Conservation (phyloP, 2,888 invertebrate species). For the Tineola bisselliella region DNA sequence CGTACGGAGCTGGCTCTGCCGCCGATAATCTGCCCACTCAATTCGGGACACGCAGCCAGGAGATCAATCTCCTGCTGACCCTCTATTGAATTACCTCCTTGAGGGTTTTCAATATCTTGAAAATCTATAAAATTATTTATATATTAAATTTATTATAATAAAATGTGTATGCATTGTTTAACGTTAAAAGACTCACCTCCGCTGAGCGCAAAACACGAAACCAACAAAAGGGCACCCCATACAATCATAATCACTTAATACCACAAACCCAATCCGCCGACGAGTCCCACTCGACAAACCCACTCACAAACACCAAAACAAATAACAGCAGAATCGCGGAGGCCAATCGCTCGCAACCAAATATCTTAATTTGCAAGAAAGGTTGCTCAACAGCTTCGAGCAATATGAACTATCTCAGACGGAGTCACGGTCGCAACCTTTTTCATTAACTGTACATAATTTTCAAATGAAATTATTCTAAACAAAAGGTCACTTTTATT, state of each 20-base stretch:
- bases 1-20: slow-evolving; percentile 48
- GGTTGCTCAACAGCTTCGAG: slow-evolving; percentile 32
- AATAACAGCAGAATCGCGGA: slow-evolving; percentile 23
- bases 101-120: slow-evolving; percentile 27
- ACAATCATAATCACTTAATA: slow-evolving; percentile 23
- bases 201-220: slow-evolving; percentile 21
- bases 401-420: slow-evolving; percentile 37
- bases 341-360: slow-evolving; percentile 19
- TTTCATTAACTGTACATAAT: slow-evolving; percentile 1
- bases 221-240: slow-evolving; percentile 21
- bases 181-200: not conserved
- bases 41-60: slow-evolving; percentile 45
- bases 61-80: slow-evolving; percentile 12
- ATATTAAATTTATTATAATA: not conserved
- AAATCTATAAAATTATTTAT: slow-evolving; percentile 32
- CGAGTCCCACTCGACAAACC: slow-evolving; percentile 17
- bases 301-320: slow-evolving; percentile 21
- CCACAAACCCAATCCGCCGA: slow-evolving; percentile 20
- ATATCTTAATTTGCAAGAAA: slow-evolving; percentile 30
- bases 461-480: slow-evolving; percentile 14
- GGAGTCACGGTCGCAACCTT: slow-evolving; percentile 47
- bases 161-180: too few relatives aligned
- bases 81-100: not conserved
- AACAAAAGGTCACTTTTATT: not conserved
- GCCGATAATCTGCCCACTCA: slow-evolving; percentile 57